Base-by-base conservation (phyloP, 2,797 vertebrate genomes). In the Sciaenops ocellatus region DNA sequence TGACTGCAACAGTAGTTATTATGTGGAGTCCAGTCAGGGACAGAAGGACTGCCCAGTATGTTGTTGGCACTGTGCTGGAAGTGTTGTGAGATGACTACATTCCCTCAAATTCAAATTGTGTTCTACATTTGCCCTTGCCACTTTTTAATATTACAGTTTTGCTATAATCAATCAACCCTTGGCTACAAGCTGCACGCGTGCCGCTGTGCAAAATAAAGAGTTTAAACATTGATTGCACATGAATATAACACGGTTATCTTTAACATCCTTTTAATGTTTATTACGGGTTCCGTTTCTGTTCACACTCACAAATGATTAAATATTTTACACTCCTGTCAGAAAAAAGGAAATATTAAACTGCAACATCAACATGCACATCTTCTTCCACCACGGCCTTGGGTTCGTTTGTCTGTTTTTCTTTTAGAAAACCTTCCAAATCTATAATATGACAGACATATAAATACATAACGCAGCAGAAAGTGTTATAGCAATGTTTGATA, bases 211-310 rank as follows among this genome's bases (percentile, higher is more conserved):
- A 38, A 38, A 38, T n/a, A n/a, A 1, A 8, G 30, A 34, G 7
- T 34, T 34, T 34, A 38, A 38, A 9, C 34, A 38, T 38, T 38
- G 34, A 38, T 38, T 9, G 34, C 9, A 30, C 18, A 9, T 22
- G 28, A 52, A 41, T 69, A 46, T 28, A 26, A 64, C 16, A 15
- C 3, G 6, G 22, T 3, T 59, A 34, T 52, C 22, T 24, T 34
- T 47, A 10, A 38, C 42, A 28, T 28, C 5, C 13, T 10, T 51
- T 34, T 24, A 60, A 56, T 69, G 34, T 61, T 75, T 46, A 68
- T 69, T 17, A 50, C 5, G 18, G 22, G 5, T 42, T 82, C 17
- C 42, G 12, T 54, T 54, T 41, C 9, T 28, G 57, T 57, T 82
- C n/a, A 64, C 5, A 7, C 11, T 30, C 30, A 63, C 59, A 64